Percentiles rank a stretch among this genome's conserved stretches.
These are phyloP conservation scores for Bubo bubo DNA, from an alignment of 2,113 vertebrate species.

Conservation along the genomic window DNA sequence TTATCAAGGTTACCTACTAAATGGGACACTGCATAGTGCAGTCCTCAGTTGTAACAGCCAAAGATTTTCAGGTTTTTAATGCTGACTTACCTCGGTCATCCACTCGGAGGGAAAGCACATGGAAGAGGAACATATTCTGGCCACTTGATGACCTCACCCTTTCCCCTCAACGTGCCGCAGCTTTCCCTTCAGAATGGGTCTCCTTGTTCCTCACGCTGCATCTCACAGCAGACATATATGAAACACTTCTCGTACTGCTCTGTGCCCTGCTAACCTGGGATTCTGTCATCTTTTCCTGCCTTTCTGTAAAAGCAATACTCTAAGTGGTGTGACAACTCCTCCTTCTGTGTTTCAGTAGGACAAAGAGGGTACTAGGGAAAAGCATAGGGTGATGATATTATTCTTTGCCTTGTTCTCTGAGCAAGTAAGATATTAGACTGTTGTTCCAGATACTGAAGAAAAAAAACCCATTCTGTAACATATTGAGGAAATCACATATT, in stretches of 20 bases:
- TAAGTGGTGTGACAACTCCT: not conserved
- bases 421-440: not conserved
- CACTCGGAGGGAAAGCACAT: fast-evolving
- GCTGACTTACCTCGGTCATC: not conserved
- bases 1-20: not conserved
- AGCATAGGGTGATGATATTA: not conserved
- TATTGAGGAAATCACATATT: not conserved
- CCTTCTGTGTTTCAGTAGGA: not conserved
- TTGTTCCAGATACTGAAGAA: not conserved
- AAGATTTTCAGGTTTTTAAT: not conserved
- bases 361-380: not conserved
- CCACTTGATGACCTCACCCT: not conserved
- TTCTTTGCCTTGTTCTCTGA: not conserved
- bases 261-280: not conserved
- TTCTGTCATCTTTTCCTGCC: not conserved
- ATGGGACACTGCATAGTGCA: fast-evolving
- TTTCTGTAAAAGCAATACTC: not conserved
- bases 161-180: fast-evolving
- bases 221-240: fast-evolving
- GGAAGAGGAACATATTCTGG: not conserved
- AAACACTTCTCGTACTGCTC: not conserved
- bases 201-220: not conserved
- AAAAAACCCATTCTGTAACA: not conserved
- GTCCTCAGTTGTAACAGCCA: not conserved
- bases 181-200: not conserved